phyloP scores from a whole-genome alignment of 2,888 invertebrate species.

The Dicyrtomina minuta region DNA sequence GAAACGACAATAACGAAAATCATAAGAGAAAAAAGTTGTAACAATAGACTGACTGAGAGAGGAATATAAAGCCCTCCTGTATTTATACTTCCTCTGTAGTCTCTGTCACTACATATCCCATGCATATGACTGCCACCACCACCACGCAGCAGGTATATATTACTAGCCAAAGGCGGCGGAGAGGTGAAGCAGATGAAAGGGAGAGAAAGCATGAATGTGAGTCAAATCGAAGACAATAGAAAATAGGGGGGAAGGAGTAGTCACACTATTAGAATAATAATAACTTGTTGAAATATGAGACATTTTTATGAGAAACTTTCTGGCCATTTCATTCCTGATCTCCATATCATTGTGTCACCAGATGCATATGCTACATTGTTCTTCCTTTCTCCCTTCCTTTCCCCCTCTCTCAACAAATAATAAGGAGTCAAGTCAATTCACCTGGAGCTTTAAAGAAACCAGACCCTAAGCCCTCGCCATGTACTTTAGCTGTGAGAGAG shows the following conservation, averaged over 20 bases:
- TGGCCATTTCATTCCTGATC: neutral
- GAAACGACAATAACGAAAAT: too few species aligned
- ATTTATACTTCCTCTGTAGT: too few species aligned
- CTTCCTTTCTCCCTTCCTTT: neutral
- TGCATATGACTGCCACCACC: too few species aligned
- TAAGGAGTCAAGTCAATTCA: conserved; percentile 6
- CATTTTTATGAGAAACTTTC: conserved; percentile 7
- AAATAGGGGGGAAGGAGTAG: neutral
- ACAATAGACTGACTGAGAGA: too few species aligned
- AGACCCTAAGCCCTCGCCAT: neutral
- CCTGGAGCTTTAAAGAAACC: neutral
- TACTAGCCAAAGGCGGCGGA: too few species aligned
- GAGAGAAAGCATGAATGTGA: neutral
- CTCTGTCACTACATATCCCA: too few species aligned
- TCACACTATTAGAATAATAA: conserved; percentile 2
- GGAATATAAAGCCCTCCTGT: too few species aligned
- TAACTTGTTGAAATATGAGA: conserved; percentile 13
- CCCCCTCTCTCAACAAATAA: neutral
- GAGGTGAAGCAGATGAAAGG: too few species aligned
- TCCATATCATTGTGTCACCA: neutral
- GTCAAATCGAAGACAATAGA: neutral
- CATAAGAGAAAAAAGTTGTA: too few species aligned
- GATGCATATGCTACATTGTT: neutral
- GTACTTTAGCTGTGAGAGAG: too few species aligned
- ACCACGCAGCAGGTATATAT: too few species aligned